Evolutionary conservation across 2,797 vertebrate genomes (phyloP).

Genomic region (Sitta carolinensis): DNA sequence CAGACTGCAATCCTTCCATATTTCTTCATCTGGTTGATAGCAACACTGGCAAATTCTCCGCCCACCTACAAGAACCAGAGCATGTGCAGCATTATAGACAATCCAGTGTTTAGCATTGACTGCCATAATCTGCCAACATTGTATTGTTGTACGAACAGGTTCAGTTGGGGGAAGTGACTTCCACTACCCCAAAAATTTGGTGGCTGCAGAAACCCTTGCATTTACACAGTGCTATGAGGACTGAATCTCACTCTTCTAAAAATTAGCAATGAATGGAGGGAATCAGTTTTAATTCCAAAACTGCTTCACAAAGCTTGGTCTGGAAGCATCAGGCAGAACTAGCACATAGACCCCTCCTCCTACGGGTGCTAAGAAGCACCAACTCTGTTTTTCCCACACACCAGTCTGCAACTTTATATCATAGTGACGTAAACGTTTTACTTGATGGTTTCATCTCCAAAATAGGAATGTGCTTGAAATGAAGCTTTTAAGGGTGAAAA

Average conservation of each 20-base stretch:
- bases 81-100: background rate
- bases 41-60: conserved; percentile 78
- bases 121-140: background rate
- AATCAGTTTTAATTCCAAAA: background rate
- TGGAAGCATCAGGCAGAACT: background rate
- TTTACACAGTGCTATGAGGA: background rate
- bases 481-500: background rate
- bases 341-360: background rate
- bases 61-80: conserved; percentile 78
- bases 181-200: background rate
- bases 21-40: conserved; percentile 83
- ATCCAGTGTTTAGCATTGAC: background rate
- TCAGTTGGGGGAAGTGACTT: background rate
- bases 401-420: background rate
- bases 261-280: background rate
- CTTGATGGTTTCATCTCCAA: background rate
- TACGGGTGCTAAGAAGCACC: background rate
- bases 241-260: background rate
- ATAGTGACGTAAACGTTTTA: background rate
- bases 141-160: background rate
- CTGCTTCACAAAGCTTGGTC: background rate
- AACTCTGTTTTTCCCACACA: background rate
- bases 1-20: conserved; percentile 88
- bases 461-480: background rate
- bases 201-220: background rate